Conservation (phyloP, 2,888 invertebrate genomes). For the Hanleya hanleyi region DNA sequence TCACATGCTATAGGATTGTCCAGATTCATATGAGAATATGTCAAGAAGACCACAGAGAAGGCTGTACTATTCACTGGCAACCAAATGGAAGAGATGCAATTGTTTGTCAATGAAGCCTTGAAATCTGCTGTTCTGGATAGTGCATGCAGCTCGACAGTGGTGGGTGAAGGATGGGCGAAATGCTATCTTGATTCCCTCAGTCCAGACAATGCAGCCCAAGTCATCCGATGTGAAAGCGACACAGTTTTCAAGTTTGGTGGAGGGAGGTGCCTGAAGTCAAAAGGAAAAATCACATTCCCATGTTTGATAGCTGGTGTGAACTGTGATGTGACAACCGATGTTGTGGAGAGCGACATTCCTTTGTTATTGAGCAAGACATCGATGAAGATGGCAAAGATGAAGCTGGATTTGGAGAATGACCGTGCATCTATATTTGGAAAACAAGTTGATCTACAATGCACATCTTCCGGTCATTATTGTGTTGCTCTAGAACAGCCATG, state of each 20-base stretch:
- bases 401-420: slow-evolving; percentile 40
- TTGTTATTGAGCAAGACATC: slow-evolving; percentile 28
- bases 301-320: slow-evolving; percentile 21
- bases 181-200: slow-evolving; percentile 27
- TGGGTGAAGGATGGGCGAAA: slow-evolving; percentile 29
- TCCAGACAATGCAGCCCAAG: not conserved
- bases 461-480: slow-evolving; percentile 7
- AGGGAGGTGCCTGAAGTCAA: slow-evolving; percentile 25
- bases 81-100: not conserved
- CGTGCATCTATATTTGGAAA: slow-evolving; percentile 34
- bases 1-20: slow-evolving; percentile 9
- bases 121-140: slow-evolving; percentile 36
- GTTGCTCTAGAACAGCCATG: not conserved
- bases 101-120: slow-evolving; percentile 24
- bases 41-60: not conserved
- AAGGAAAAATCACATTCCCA: slow-evolving; percentile 24
- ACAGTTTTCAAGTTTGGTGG: slow-evolving; percentile 24
- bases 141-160: slow-evolving; percentile 33
- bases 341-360: slow-evolving; percentile 30
- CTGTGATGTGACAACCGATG: slow-evolving; percentile 29
- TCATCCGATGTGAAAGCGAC: not conserved
- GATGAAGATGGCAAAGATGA: slow-evolving; percentile 32
- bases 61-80: slow-evolving; percentile 13
- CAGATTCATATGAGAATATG: slow-evolving; percentile 11
- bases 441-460: slow-evolving; percentile 17